phyloP scores from a whole-genome alignment of 2,113 vertebrate species.

The Mustela nigripes region DNA sequence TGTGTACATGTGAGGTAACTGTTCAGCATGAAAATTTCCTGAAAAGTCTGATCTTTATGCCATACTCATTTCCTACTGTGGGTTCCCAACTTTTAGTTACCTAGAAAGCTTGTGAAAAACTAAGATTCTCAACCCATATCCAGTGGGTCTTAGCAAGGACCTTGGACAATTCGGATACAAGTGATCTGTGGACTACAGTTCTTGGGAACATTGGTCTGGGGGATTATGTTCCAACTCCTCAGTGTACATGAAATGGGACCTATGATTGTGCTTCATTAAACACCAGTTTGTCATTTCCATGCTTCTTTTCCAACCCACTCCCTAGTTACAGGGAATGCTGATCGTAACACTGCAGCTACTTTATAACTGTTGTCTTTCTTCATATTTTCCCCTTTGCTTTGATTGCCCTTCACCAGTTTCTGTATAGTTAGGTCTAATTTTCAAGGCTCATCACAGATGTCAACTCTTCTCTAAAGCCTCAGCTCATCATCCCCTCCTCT shows the following conservation, averaged over 20 bases:
- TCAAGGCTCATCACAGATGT: neutral
- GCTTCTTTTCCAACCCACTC: neutral
- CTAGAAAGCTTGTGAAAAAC: neutral
- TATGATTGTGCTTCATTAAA: neutral
- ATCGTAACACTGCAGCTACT: neutral
- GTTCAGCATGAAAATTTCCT: neutral
- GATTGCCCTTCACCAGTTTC: neutral
- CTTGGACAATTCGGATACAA: neutral
- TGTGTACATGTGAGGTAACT: neutral
- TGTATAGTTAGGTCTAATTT: neutral
- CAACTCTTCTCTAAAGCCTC: neutral
- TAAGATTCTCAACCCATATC: neutral
- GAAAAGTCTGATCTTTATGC: neutral
- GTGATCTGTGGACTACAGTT: neutral
- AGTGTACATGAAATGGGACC: neutral
- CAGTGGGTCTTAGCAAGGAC: neutral
- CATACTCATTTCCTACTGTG: neutral
- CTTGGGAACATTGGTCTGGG: neutral
- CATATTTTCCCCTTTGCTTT: neutral
- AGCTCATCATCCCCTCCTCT: rapidly evolving
- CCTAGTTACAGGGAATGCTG: neutral
- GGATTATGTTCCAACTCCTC: neutral
- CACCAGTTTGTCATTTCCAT: neutral
- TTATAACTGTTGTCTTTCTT: neutral
- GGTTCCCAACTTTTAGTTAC: neutral